These are phyloP conservation scores for Lanistes nyassanus DNA, from an alignment of 1,140 invertebrate genomes.

Conservation along the genomic window DNA sequence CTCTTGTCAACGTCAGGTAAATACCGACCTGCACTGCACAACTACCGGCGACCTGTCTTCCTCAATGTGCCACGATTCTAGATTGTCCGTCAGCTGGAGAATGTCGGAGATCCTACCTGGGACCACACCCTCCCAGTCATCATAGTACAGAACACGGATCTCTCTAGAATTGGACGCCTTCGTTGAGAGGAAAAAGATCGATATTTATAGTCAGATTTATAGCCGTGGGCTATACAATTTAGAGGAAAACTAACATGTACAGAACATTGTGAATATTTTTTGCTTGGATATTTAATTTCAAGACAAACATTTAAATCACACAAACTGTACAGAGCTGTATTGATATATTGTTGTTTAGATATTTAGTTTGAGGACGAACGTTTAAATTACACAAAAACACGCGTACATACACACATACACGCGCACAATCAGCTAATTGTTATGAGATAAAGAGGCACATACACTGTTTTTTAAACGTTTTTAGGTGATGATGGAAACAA, in stretches of 20 bases:
- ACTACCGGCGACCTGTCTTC: no score
- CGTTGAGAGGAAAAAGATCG: neutral
- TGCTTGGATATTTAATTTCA: neutral
- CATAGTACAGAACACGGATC: constrained; percentile 3
- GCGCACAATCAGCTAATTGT: neutral
- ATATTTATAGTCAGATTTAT: neutral
- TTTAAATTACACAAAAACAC: no score
- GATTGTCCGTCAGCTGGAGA: constrained; percentile 97
- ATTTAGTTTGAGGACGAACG: no score
- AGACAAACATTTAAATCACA: no score
- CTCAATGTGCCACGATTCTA: constrained; percentile 78
- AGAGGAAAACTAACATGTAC: neutral
- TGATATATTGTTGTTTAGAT: no score
- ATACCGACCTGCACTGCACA: no score
- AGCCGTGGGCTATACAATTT: no score
- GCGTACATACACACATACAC: no score
- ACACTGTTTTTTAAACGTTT: neutral
- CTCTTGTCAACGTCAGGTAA: no score
- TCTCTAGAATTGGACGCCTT: neutral
- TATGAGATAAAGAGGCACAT: neutral
- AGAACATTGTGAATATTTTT: neutral
- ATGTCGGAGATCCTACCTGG: constrained; percentile 91
- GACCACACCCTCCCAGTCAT: constrained; percentile 80
- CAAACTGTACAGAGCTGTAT: no score
- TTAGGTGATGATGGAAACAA: neutral